Evolutionary conservation across 2,113 vertebrate species (phyloP), one percentile per base, ranked within the genome.

Genomic region (Marmota monax): DNA sequence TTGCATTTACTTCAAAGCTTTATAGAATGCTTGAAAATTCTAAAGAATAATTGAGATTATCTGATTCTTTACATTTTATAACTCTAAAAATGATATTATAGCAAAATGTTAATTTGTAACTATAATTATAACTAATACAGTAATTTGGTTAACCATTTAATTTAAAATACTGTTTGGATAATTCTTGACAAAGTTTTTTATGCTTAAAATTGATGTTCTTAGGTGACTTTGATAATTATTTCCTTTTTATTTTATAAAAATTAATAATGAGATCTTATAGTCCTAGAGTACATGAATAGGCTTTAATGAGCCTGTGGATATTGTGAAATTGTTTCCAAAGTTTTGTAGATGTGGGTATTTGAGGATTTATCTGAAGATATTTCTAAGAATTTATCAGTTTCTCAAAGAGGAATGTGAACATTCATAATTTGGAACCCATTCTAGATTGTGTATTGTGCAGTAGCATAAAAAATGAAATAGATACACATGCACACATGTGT

Each of bases 171-270:
- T 45, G 1, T 48, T 84, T 96, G 39, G 2, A 74, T 85, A 32
- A 39, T 90, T 90, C 20, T 85, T 11, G 69, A 73, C 25, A 73
- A 58, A 84, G 5, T 45, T 3, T 3, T 53, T 22, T 83, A 32
- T 76, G 39, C 37, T 92, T 82, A 73, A 94, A 94, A 63, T 56
- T n/a, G 5, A 39, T 90, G n/a, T 45, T 27, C 17, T 87, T 73
- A 82, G 77, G 16, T 53, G 4, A 84, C 11, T 14, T 86, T 69
- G 8, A 63, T 42, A 39, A 22, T 42, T 20, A 51, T 74, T 90
- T 78, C 20, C 2, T 73, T 94, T 93, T 69, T 5, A 79, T 86
- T 83, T 92, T 84, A 29, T 73, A 72, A 84, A 14, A 32, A 82
- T 92, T 56, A 42, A 37, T 73, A 67, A 83, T 79, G 27, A 10